Evolutionary conservation across 2,888 invertebrate species (phyloP).

Genomic region (Aelia acuminata): DNA sequence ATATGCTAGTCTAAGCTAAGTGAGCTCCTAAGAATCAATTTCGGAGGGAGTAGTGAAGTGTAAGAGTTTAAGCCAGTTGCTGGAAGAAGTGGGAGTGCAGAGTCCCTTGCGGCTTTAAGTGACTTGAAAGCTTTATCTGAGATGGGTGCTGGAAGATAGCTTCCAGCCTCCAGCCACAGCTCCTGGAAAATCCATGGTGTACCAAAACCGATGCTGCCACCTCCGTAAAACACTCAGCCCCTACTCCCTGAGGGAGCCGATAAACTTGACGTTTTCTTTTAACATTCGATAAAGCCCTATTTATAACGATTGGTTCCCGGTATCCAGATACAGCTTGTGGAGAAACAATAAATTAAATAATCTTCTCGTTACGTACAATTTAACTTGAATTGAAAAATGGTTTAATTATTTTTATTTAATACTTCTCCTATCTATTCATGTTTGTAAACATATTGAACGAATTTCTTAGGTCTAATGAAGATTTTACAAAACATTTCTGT

Average conservation of each 20-base stretch:
- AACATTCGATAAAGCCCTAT: not conserved
- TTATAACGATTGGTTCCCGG: too few species aligned
- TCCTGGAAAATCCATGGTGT: not conserved
- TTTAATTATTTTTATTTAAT: too few species aligned
- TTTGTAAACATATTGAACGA: too few species aligned
- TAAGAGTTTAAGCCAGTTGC: not conserved
- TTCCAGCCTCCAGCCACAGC: not conserved
- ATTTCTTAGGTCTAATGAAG: too few species aligned
- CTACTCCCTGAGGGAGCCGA: not conserved
- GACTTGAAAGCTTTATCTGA: conserved; percentile 46
- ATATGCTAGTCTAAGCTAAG: not conserved
- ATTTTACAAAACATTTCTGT: too few species aligned
- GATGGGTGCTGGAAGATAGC: conserved; percentile 15
- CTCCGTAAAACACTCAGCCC: conserved; percentile 12
- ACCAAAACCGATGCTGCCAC: not conserved
- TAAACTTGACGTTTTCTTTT: not conserved
- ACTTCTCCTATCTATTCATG: too few species aligned
- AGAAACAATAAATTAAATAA: too few species aligned
- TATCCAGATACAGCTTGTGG: too few species aligned
- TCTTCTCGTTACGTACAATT: too few species aligned
- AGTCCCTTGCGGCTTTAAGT: conserved; percentile 19
- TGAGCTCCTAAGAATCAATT: not conserved
- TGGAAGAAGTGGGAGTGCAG: not conserved
- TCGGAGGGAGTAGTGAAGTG: not conserved
- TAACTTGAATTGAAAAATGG: too few species aligned